These are phyloP conservation scores for Hesperia comma DNA, from an alignment of 2,888 invertebrate species.

Conservation along the genomic window DNA sequence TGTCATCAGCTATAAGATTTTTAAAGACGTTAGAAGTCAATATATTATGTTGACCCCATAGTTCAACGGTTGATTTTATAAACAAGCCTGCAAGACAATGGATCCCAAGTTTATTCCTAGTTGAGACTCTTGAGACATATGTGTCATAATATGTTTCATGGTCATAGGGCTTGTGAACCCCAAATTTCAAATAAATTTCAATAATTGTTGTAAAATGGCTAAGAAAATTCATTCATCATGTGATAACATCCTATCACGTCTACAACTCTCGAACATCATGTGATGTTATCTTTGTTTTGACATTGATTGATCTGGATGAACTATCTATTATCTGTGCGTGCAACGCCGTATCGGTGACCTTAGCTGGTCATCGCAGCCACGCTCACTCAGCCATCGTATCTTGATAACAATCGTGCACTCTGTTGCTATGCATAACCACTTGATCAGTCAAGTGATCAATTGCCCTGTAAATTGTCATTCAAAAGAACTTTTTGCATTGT, in stretches of 20 bases:
- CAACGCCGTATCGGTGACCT: conserved; percentile 26
- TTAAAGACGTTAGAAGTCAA: no score
- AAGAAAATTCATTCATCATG: no score
- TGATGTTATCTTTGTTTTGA: conserved; percentile 28
- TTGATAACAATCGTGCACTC: conserved; percentile 3
- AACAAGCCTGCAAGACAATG: no score
- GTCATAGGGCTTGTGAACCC: no score
- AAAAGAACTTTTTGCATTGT: neutral
- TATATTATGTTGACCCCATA: no score
- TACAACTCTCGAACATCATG: neutral
- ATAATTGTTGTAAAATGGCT: no score
- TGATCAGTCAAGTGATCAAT: conserved; percentile 4
- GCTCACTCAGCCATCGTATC: neutral
- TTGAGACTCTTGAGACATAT: no score
- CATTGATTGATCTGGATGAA: conserved; percentile 30
- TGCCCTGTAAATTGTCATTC: neutral
- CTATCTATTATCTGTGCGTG: conserved; percentile 16
- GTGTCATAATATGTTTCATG: no score
- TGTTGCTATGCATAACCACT: neutral
- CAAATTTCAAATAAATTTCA: no score
- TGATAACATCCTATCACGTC: neutral
- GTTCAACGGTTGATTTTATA: no score
- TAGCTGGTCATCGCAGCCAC: conserved; percentile 15
- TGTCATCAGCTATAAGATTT: no score
- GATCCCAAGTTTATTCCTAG: no score